phyloP scores from a whole-genome alignment of 2,113 vertebrate species.

The Solea senegalensis region DNA sequence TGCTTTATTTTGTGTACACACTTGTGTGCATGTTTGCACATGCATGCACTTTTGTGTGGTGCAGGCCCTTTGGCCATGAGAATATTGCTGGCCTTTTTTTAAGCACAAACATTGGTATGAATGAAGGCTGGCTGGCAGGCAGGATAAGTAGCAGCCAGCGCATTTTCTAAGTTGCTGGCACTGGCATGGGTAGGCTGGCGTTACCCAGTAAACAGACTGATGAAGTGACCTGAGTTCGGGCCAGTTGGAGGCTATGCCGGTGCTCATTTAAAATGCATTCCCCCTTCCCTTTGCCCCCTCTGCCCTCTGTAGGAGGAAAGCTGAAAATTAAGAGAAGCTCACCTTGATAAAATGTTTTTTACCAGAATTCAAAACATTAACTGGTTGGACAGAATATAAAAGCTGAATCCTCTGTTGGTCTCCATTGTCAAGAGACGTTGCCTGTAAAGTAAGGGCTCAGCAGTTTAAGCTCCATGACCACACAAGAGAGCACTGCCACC shows the following conservation, averaged over 20 bases:
- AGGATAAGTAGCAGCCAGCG: slow-evolving; percentile 67
- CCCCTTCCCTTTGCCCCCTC: slow-evolving; percentile 2
- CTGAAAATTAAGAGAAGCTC: slow-evolving; percentile 22
- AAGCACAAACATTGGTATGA: slow-evolving; percentile 74
- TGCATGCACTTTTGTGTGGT: slow-evolving; percentile 29
- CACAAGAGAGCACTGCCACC: slow-evolving; percentile 29
- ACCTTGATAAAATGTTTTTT: slow-evolving; percentile 17
- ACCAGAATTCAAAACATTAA: not conserved
- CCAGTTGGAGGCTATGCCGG: slow-evolving; percentile 62
- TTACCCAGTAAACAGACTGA: slow-evolving; percentile 73
- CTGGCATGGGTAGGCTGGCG: slow-evolving; percentile 55
- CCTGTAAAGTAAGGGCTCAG: not conserved
- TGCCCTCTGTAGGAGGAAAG: slow-evolving; percentile 27
- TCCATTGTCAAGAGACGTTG: not conserved
- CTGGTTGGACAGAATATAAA: not conserved
- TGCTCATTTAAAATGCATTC: slow-evolving; percentile 33
- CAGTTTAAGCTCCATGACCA: not conserved
- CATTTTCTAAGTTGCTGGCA: slow-evolving; percentile 78
- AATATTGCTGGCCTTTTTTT: slow-evolving; percentile 69
- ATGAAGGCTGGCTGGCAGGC: slow-evolving; percentile 71
- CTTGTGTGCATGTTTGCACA: slow-evolving; percentile 42
- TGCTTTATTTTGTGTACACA: slow-evolving; percentile 56
- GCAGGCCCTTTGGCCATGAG: slow-evolving; percentile 60
- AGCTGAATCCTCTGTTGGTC: not conserved
- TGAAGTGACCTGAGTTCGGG: slow-evolving; percentile 61